A percentile compares a stretch with the other conserved stretches of the same genome.
Evolutionary conservation across 2,888 invertebrate genomes (phyloP).

Genomic region (Drosophila cracens): DNA sequence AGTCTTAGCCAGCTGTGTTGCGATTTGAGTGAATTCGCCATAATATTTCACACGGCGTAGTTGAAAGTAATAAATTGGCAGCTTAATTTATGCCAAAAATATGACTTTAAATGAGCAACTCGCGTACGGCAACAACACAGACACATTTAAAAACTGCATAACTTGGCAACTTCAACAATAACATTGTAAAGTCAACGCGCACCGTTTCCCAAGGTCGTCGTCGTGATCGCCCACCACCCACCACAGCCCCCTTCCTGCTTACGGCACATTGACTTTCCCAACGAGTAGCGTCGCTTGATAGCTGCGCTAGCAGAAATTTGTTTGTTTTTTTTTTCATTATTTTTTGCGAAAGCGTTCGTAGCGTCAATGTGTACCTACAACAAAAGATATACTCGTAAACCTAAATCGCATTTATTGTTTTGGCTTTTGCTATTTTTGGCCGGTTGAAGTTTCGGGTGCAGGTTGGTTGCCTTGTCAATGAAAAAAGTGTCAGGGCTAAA

Average conservation of each 20-base stretch:
- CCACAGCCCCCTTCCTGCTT: neutral
- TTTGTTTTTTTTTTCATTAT: constrained; percentile 11
- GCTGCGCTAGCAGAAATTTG: constrained; percentile 48
- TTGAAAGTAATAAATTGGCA: constrained; percentile 70
- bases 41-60: constrained; percentile 64
- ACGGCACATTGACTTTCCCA: constrained; percentile 55
- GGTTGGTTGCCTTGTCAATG: constrained; percentile 77
- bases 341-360: constrained; percentile 57
- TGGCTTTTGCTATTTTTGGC: constrained; percentile 54
- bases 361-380: constrained; percentile 45
- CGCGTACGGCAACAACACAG: constrained; percentile 17
- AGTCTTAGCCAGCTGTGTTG: neutral
- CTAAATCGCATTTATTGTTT: constrained; percentile 71
- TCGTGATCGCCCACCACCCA: constrained; percentile 3
- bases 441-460: constrained; percentile 46
- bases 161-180: constrained; percentile 71
- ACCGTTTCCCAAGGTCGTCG: constrained; percentile 58
- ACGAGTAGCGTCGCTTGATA: constrained; percentile 42
- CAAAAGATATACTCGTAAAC: constrained; percentile 42
- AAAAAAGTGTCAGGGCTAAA: constrained; percentile 80
- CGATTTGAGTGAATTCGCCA: constrained; percentile 18
- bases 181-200: constrained; percentile 56
- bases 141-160: constrained; percentile 67
- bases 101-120: constrained; percentile 32
- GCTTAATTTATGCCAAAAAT: constrained; percentile 66